These are phyloP conservation scores for Metellina segmentata DNA, from an alignment of 2,888 invertebrate species.

Conservation along the genomic window DNA sequence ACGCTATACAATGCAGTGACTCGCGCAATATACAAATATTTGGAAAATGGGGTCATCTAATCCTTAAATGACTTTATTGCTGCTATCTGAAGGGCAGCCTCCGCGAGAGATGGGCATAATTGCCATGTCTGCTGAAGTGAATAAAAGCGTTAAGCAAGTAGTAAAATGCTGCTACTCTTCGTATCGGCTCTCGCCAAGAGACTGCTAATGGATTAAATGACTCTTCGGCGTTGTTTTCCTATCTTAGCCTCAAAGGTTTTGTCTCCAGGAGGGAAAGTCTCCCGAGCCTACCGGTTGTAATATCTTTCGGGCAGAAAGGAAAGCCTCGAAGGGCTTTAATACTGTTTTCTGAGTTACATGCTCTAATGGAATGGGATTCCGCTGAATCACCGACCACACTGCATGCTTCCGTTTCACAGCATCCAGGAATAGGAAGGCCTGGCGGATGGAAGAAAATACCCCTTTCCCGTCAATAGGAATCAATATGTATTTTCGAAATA, in stretches of 20 bases:
- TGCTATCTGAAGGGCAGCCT: conserved; percentile 17
- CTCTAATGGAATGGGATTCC: conserved; percentile 57
- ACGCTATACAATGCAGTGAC: conserved; percentile 41
- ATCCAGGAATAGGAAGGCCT: neutral
- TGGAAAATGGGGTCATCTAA: conserved; percentile 39
- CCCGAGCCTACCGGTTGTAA: conserved; percentile 12
- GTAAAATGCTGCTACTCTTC: conserved; percentile 18
- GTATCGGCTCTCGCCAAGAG: conserved; percentile 34
- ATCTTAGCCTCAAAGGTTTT: conserved; percentile 40
- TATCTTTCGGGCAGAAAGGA: conserved; percentile 49
- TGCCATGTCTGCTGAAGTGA: conserved; percentile 36
- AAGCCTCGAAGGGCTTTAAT: conserved; percentile 35
- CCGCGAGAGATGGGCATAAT: conserved; percentile 46
- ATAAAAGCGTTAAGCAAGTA: conserved; percentile 56
- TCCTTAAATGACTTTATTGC: conserved; percentile 65
- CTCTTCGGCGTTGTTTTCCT: conserved; percentile 41
- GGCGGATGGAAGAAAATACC: neutral
- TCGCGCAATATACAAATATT: conserved; percentile 54
- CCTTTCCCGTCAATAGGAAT: too few species aligned
- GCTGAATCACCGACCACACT: conserved; percentile 28
- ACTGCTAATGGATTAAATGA: conserved; percentile 68
- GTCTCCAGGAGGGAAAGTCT: conserved; percentile 38
- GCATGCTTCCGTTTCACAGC: conserved; percentile 32
- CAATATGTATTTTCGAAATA: neutral
- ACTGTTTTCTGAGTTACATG: conserved; percentile 32